These are phyloP conservation scores for Brachyhypopomus gauderio DNA, from an alignment of 2,113 vertebrate species.

Conservation along the genomic window DNA sequence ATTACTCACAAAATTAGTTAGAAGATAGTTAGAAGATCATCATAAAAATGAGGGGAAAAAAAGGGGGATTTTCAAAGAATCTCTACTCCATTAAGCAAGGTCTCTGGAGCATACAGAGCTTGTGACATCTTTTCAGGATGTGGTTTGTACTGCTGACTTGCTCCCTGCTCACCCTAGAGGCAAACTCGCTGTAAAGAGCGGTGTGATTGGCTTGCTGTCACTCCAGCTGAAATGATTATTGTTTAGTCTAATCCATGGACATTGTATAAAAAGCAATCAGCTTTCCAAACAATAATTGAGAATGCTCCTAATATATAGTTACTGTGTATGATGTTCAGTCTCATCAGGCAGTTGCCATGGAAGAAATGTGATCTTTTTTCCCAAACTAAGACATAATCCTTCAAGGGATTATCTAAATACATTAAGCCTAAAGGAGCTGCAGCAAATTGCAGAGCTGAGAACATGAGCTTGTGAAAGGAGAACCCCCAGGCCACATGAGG, in stretches of 20 bases:
- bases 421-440: no score
- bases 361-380: no score
- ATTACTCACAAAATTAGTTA: no score
- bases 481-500: not conserved
- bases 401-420: no score
- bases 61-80: not conserved
- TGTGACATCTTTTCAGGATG: constrained; percentile 1
- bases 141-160: constrained; percentile 3
- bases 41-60: no score
- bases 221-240: not conserved
- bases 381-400: no score
- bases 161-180: not conserved
- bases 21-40: no score
- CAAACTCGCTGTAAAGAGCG: not conserved
- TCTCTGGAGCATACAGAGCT: not conserved
- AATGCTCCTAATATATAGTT: not conserved
- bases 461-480: not conserved
- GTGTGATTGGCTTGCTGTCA: not conserved
- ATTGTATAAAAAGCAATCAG: not conserved
- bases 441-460: no score
- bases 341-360: no score
- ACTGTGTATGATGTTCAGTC: not conserved
- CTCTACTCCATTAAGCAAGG: not conserved
- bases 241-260: not conserved
- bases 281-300: constrained; percentile 2